Percentiles rank a stretch among this genome's conserved stretches.
These are phyloP conservation scores for Nephrotoma flavescens DNA, from an alignment of 2,888 invertebrate species.

Conservation along the genomic window DNA sequence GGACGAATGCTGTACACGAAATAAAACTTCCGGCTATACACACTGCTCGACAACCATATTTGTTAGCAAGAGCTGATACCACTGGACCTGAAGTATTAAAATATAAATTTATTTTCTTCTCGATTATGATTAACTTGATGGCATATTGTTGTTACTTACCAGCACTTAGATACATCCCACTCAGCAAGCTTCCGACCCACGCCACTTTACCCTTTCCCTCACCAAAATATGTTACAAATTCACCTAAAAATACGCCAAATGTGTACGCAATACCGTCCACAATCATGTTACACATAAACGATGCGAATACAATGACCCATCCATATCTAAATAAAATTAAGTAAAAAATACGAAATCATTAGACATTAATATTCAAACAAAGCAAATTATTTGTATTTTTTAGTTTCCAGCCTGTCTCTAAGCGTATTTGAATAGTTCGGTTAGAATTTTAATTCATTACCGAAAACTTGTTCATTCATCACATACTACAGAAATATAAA, in stretches of 20 bases:
- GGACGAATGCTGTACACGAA: slow-evolving; percentile 68
- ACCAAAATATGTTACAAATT: slow-evolving; percentile 66
- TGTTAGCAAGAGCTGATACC: slow-evolving; percentile 90
- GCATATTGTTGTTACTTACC: slow-evolving; percentile 38
- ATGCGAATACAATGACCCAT: slow-evolving; percentile 89
- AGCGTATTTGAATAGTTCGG: background rate
- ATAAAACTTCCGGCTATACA: slow-evolving; percentile 85
- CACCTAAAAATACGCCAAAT: slow-evolving; percentile 82
- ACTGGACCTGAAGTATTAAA: slow-evolving; percentile 53
- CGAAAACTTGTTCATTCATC: background rate
- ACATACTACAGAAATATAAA: background rate
- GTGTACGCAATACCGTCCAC: slow-evolving; percentile 99
- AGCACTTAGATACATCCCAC: slow-evolving; percentile 88
- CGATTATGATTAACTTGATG: too few species aligned
- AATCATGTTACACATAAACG: slow-evolving; percentile 95
- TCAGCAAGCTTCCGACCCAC: slow-evolving; percentile 87
- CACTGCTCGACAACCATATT: slow-evolving; percentile 86
- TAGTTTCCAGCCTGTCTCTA: background rate
- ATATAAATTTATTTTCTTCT: background rate
- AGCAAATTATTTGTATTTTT: background rate
- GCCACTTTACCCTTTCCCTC: slow-evolving; percentile 79
- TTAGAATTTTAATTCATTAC: background rate
- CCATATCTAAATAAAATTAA: slow-evolving; percentile 45
- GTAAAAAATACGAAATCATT: background rate
- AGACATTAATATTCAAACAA: background rate